These are phyloP conservation scores for Lonchura striata DNA, from an alignment of 2,113 vertebrate genomes.

Conservation along the genomic window DNA sequence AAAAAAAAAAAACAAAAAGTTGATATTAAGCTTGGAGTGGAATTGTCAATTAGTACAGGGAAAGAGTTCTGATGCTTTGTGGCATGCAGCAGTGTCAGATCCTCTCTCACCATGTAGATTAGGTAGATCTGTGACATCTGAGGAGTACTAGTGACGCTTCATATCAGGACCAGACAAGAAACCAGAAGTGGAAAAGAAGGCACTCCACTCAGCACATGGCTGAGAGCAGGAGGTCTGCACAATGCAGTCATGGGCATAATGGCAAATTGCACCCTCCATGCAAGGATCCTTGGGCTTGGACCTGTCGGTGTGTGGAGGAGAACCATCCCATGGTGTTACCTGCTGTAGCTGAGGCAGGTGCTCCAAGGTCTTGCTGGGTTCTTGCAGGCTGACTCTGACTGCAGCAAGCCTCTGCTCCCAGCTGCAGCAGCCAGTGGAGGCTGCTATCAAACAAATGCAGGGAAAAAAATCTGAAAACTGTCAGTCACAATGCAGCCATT, in stretches of 20 bases:
- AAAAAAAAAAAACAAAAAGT: background rate
- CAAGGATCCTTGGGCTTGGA: background rate
- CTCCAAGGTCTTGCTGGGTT: background rate
- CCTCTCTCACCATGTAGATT: background rate
- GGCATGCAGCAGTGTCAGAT: background rate
- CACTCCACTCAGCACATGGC: background rate
- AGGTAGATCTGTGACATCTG: background rate
- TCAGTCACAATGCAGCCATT: background rate
- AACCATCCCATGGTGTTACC: background rate
- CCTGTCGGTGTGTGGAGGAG: background rate
- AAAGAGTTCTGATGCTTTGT: background rate
- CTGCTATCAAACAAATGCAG: background rate
- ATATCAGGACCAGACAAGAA: background rate
- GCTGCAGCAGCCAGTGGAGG: background rate
- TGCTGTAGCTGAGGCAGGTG: background rate
- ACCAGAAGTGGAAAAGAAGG: background rate
- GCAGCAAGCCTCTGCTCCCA: background rate
- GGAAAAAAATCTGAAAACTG: background rate
- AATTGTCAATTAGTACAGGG: background rate
- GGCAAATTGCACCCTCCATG: rapidly evolving
- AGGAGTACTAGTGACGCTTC: rapidly evolving
- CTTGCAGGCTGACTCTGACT: background rate
- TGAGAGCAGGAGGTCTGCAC: background rate
- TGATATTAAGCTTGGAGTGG: background rate
- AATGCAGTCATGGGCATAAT: rapidly evolving